phyloP scores from a whole-genome alignment of 1,140 invertebrate genomes.

The Sycophaga agraensis region DNA sequence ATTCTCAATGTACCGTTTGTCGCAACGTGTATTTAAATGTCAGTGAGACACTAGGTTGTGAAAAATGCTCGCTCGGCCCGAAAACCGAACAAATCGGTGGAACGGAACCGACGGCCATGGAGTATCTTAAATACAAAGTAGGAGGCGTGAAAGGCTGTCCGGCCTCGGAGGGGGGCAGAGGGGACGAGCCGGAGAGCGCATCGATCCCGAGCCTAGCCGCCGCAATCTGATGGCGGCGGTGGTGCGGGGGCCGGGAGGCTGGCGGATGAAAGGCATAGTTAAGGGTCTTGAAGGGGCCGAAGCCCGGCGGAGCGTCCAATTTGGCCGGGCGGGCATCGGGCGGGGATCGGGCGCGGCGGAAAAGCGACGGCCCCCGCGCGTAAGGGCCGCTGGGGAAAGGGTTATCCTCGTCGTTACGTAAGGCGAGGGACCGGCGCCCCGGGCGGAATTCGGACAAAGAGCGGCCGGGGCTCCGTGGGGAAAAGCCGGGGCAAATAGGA shows the following conservation, averaged over 20 bases:
- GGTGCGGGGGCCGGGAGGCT: background rate
- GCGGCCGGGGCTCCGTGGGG: conserved; percentile 18
- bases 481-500: conserved; percentile 16
- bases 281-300: background rate
- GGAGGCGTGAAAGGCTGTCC: no score
- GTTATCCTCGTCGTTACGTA: conserved; percentile 27
- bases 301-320: conserved; percentile 7
- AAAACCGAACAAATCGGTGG: no score
- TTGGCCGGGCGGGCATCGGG: background rate
- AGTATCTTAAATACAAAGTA: no score
- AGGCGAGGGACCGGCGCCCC: conserved; percentile 3
- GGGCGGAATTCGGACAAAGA: conserved; percentile 28
- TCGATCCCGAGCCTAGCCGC: no score
- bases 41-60: no score
- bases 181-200: no score
- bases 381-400: conserved; percentile 8
- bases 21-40: no score
- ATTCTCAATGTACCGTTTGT: no score
- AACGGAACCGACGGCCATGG: no score
- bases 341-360: background rate
- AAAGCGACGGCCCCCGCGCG: no score
- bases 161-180: background rate
- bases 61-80: no score
- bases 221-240: no score
- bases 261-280: conserved; percentile 16